Conservation (phyloP, 35 echinoderm and acorn worm species). For the Patiria miniata region DNA sequence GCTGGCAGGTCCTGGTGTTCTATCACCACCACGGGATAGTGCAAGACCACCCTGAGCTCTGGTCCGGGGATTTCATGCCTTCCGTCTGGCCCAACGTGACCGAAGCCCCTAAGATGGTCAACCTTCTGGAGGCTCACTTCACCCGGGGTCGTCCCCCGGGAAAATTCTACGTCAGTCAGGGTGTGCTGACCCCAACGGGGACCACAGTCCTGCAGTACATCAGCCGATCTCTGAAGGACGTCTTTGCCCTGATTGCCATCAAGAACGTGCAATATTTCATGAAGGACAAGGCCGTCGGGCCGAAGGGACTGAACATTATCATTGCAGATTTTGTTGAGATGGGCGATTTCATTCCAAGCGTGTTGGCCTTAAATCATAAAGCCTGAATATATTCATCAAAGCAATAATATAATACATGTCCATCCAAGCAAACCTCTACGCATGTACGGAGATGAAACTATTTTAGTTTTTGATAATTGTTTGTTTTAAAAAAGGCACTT, state of each 20-base stretch:
- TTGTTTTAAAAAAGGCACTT: too few relatives aligned
- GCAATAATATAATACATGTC: too few relatives aligned
- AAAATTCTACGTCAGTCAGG: conserved; percentile 75
- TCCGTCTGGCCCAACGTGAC: conserved; percentile 75
- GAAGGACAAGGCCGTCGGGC: conserved; percentile 63
- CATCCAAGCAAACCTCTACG: too few relatives aligned
- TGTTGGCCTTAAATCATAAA: conserved; percentile 51
- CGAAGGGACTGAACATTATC: conserved; percentile 72
- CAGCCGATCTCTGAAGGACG: conserved; percentile 40
- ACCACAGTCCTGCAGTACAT: conserved; percentile 80
- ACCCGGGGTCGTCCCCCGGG: conserved; percentile 55
- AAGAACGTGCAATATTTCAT: conserved; percentile 68
- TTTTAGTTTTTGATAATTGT: too few relatives aligned
- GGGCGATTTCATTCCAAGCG: conserved; percentile 59
- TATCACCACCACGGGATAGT: conserved; percentile 48
- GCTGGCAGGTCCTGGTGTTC: conserved; percentile 62
- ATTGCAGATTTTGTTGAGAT: conserved; percentile 82
- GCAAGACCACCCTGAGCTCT: conserved; percentile 6
- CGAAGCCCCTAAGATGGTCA: conserved; percentile 84
- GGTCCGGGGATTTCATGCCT: conserved; percentile 41
- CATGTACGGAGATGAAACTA: too few relatives aligned
- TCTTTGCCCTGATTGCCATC: conserved; percentile 49
- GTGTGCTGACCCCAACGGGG: conserved; percentile 73
- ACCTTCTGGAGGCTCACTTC: conserved; percentile 63
- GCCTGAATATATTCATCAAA: not conserved